Evolutionary conservation across 1,140 invertebrate species (phyloP).

Genomic region (Drosophila equinoxialis): DNA sequence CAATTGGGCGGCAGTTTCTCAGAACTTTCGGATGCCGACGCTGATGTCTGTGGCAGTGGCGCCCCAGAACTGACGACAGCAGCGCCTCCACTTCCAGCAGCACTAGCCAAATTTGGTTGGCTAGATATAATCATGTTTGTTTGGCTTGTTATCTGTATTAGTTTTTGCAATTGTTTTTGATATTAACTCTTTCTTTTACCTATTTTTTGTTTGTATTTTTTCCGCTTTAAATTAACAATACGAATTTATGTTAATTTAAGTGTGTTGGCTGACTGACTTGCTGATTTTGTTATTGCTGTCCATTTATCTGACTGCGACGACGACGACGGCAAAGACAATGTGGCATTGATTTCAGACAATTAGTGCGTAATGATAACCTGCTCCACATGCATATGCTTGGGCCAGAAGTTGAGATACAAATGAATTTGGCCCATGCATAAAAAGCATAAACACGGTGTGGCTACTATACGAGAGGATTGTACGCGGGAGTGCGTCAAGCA

Average conservation of each 20-base stretch:
- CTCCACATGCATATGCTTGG: slow-evolving; percentile 58
- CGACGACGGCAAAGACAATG: slow-evolving; percentile 3
- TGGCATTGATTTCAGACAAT: slow-evolving; percentile 76
- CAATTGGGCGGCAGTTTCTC: slow-evolving; percentile 45
- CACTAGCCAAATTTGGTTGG: slow-evolving; percentile 62
- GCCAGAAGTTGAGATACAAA: slow-evolving; percentile 4
- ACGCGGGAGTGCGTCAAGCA: slow-evolving; percentile 6
- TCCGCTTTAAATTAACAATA: slow-evolving; percentile 61
- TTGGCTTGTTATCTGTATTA: slow-evolving; percentile 8
- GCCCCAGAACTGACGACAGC: neutral
- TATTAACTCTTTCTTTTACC: neutral
- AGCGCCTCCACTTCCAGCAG: slow-evolving; percentile 11
- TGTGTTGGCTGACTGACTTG: slow-evolving; percentile 18
- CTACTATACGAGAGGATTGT: neutral
- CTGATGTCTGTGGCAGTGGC: slow-evolving; percentile 3
- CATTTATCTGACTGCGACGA: slow-evolving; percentile 29
- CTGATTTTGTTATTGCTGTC: slow-evolving; percentile 15
- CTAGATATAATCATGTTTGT: slow-evolving; percentile 67
- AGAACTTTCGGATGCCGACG: slow-evolving; percentile 52
- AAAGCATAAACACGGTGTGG: neutral
- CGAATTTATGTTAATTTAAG: slow-evolving; percentile 73
- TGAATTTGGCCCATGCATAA: neutral
- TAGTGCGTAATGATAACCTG: slow-evolving; percentile 79
- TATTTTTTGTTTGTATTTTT: slow-evolving; percentile 15
- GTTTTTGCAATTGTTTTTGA: neutral